A percentile compares a stretch with the other conserved stretches of the same genome.
Conservation (phyloP, 2,888 invertebrate genomes). For the Achlya flavicornis region DNA sequence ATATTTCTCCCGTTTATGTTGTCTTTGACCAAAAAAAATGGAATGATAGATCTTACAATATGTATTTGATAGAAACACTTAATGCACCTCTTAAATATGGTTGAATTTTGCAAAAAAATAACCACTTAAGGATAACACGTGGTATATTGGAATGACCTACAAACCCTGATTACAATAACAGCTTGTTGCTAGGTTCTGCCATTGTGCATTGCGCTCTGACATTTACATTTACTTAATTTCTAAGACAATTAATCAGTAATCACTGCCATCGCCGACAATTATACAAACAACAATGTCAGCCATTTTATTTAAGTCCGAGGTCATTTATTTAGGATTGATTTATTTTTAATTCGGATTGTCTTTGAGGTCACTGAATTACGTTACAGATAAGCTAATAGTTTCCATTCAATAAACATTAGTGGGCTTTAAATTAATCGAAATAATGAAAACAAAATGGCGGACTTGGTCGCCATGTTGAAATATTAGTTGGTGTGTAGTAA, state of each 20-base stretch:
- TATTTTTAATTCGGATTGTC: not conserved
- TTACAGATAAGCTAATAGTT: not conserved
- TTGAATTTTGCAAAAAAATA: too few relatives aligned
- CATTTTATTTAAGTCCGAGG: not conserved
- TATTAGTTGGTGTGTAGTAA: not conserved
- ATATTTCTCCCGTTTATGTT: too few relatives aligned
- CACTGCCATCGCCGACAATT: not conserved
- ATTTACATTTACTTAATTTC: not conserved
- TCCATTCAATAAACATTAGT: not conserved
- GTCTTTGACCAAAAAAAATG: too few relatives aligned
- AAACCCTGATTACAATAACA: not conserved
- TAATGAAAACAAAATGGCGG: conserved; percentile 5
- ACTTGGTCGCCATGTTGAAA: not conserved
- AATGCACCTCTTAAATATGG: too few relatives aligned
- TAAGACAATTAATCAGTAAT: not conserved
- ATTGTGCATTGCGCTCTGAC: not conserved
- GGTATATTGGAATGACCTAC: not conserved
- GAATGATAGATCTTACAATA: too few relatives aligned
- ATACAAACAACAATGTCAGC: not conserved
- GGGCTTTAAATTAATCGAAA: not conserved
- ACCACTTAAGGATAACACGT: not conserved
- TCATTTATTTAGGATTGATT: not conserved
- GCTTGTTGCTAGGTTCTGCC: not conserved
- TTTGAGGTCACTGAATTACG: not conserved
- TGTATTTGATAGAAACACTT: too few relatives aligned